These are phyloP conservation scores for Trichopoda pennipes DNA, from an alignment of 2,888 invertebrate species.

Conservation along the genomic window DNA sequence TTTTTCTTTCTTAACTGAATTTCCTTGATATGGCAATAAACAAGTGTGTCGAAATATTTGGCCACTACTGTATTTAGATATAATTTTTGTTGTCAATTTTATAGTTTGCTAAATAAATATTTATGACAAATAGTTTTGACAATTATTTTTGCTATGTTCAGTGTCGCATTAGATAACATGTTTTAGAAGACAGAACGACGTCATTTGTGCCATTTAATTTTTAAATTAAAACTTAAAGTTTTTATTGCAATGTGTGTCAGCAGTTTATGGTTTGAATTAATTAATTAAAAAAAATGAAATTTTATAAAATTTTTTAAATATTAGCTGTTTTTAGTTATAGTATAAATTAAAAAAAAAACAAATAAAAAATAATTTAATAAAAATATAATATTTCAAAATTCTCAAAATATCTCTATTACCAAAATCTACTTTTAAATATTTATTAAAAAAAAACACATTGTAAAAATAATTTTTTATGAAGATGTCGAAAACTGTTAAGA, in stretches of 20 bases:
- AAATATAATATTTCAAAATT: too few species aligned
- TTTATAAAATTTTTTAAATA: background rate
- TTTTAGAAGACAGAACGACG: conserved; percentile 61
- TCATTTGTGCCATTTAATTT: conserved; percentile 53
- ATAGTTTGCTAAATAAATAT: conserved; percentile 53
- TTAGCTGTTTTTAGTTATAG: too few species aligned
- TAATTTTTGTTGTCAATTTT: conserved; percentile 46
- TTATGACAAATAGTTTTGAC: conserved; percentile 61
- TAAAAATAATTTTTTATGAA: too few species aligned
- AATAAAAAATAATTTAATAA: too few species aligned
- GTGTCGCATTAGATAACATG: conserved; percentile 34
- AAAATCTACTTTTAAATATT: too few species aligned
- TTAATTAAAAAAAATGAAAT: background rate
- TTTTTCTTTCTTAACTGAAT: background rate
- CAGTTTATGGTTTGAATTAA: background rate
- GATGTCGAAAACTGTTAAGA: too few species aligned
- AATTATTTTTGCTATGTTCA: conserved; percentile 20
- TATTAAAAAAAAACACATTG: too few species aligned
- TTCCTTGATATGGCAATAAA: background rate
- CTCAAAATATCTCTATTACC: too few species aligned
- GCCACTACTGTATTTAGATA: conserved; percentile 29
- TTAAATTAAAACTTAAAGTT: conserved; percentile 5
- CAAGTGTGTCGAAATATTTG: conserved; percentile 8
- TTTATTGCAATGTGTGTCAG: background rate
- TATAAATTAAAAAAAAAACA: too few species aligned